These are phyloP conservation scores for Neosalanx taihuensis DNA, from an alignment of 2,797 vertebrate genomes.

Conservation along the genomic window DNA sequence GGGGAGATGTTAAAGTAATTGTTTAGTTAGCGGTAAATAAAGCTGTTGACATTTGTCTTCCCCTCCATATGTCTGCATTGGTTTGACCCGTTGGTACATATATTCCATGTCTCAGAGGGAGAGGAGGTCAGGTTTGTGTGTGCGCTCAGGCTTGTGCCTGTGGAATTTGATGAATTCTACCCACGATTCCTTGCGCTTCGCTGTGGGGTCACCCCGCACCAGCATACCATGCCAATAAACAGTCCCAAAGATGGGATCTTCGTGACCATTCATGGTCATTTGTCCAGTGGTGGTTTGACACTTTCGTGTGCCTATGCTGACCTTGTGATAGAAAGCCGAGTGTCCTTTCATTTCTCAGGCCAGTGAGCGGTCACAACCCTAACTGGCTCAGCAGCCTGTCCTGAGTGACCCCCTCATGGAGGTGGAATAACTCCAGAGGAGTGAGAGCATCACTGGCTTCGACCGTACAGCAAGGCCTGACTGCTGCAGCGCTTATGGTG, in stretches of 20 bases:
- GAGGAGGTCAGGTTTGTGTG: too few relatives aligned
- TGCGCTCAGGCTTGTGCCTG: too few relatives aligned
- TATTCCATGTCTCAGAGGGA: too few relatives aligned
- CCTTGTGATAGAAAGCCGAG: neutral
- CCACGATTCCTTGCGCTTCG: too few relatives aligned
- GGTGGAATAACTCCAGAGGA: neutral
- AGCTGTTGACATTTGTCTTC: too few relatives aligned
- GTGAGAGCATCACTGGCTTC: conserved; percentile 13
- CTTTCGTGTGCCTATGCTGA: neutral
- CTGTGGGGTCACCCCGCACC: too few relatives aligned
- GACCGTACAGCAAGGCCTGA: neutral
- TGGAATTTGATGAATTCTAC: too few relatives aligned
- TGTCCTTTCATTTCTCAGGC: neutral
- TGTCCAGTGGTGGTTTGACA: neutral
- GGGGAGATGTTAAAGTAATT: too few relatives aligned
- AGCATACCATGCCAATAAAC: neutral
- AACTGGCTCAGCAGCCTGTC: neutral
- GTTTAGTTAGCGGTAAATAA: too few relatives aligned
- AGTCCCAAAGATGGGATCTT: neutral
- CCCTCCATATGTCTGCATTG: too few relatives aligned
- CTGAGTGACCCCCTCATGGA: conserved; percentile 1
- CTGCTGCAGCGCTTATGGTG: conserved; percentile 4
- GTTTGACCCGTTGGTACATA: too few relatives aligned
- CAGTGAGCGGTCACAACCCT: neutral
- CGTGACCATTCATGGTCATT: neutral